A percentile compares a stretch with the other conserved stretches of the same genome.
Evolutionary conservation across 2,888 invertebrate species (phyloP).

Genomic region (Nudaria mundana): DNA sequence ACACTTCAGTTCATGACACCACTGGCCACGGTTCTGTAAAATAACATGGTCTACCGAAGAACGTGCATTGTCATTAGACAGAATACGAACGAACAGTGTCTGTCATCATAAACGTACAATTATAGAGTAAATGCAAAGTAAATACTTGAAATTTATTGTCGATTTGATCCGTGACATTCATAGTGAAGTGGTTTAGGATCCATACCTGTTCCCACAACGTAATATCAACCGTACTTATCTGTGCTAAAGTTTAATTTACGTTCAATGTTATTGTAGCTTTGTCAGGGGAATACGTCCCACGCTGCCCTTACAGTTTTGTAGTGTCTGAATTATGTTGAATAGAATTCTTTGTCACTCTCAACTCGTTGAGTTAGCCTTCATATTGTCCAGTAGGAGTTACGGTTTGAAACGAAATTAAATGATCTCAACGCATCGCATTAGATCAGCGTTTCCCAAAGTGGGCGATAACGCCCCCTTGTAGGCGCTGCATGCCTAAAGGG

Average conservation of each 20-base stretch:
- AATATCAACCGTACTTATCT: constrained; percentile 14
- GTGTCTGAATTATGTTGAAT: constrained; percentile 44
- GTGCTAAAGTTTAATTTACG: constrained; percentile 27
- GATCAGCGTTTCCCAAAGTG: no score
- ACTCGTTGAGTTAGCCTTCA: neutral
- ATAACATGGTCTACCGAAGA: constrained; percentile 57
- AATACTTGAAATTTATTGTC: constrained; percentile 72
- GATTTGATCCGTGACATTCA: constrained; percentile 69
- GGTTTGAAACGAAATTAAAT: neutral
- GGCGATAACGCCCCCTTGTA: no score
- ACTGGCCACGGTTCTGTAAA: constrained; percentile 34
- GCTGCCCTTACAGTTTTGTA: constrained; percentile 49
- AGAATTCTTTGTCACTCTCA: constrained; percentile 16
- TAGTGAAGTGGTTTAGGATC: constrained; percentile 40
- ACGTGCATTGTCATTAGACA: constrained; percentile 64
- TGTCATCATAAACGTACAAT: constrained; percentile 59
- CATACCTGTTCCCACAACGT: constrained; percentile 1
- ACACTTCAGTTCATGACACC: constrained; percentile 19
- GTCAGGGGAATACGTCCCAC: constrained; percentile 57
- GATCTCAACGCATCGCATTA: neutral
- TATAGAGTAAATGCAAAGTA: constrained; percentile 75
- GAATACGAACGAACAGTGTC: constrained; percentile 55
- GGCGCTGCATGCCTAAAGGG: no score
- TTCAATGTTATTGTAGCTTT: constrained; percentile 36
- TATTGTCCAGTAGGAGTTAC: neutral